These are phyloP conservation scores for Cydia strobilella DNA, from an alignment of 1,140 invertebrate species.

Conservation along the genomic window DNA sequence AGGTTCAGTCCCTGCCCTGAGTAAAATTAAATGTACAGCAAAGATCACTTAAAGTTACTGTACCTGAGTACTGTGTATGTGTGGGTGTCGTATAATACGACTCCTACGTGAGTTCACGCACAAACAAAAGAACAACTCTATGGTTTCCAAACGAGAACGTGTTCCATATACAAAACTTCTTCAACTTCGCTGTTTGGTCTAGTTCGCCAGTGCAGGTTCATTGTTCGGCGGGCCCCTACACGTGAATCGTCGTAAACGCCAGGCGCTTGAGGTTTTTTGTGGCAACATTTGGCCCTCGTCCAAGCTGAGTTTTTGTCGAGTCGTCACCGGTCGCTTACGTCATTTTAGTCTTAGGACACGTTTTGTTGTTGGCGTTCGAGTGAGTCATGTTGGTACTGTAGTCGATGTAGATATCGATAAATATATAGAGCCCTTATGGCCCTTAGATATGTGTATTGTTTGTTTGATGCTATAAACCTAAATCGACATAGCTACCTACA, in stretches of 20 bases:
- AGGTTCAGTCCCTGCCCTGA: too few relatives aligned
- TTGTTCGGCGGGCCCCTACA: slow-evolving; percentile 57
- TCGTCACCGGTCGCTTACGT: slow-evolving; percentile 61
- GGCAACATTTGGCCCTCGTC: slow-evolving; percentile 53
- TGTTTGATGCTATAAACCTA: not conserved
- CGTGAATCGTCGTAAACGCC: slow-evolving; percentile 63
- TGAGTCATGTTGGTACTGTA: slow-evolving; percentile 68
- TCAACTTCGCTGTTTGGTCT: slow-evolving; percentile 68
- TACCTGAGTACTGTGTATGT: slow-evolving; percentile 34
- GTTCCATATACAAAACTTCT: slow-evolving; percentile 60
- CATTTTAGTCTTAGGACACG: slow-evolving; percentile 57
- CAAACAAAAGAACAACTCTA: slow-evolving; percentile 46
- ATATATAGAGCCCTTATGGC: not conserved
- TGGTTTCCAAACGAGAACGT: slow-evolving; percentile 41
- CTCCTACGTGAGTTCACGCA: slow-evolving; percentile 35
- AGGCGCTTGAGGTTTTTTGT: slow-evolving; percentile 60
- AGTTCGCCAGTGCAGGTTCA: slow-evolving; percentile 76
- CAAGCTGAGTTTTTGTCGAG: slow-evolving; percentile 64
- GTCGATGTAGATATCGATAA: slow-evolving; percentile 47
- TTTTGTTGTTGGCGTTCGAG: slow-evolving; percentile 77
- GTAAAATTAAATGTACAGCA: slow-evolving; percentile 1
- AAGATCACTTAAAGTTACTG: not conserved
- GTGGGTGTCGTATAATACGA: slow-evolving; percentile 35
- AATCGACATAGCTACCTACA: not conserved
- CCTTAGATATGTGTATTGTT: not conserved